Evolutionary conservation across 2,888 invertebrate genomes (phyloP), one percentile per base, ranked within the genome.

Genomic region (Tipula helvola): DNA sequence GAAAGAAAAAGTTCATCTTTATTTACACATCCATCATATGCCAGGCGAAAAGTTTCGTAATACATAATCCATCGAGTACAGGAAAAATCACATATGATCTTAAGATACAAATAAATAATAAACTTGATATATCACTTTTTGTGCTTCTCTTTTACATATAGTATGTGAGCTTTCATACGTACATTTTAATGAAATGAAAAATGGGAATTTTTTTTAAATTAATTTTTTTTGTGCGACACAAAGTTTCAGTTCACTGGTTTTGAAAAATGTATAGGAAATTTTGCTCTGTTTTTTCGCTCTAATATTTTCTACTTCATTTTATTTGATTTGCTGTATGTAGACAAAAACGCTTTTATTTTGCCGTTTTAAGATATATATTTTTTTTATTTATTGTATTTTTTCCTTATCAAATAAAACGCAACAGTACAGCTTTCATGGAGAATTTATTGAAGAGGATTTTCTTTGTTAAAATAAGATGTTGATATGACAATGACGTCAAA

Each of bases 1-100:
- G 28, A 57, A 84, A 86, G 44, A 85, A 71, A 71, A 83, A 84
- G 86, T 83, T 52, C 85, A 85, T 86, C 86, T 86, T 84, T 18
- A 52, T 57, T 87, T 57, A 86, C 47, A 87, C 2, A 18, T 12
- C 28, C 28, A 71, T 71, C 28, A 71, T n/a, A n/a, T 71, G 71
- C 28, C 8, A 71, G 28, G 28, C 71, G 28, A 28, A 10, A 8
- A 28, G 4, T 16, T 57, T 57, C 12, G 1, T 2, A 5, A 28
- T 71, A 71, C 71, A 12, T 71, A 71, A 71, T 71, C 71, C 71
- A 71, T 71, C 16, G 52, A 57, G 16, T 8, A 57, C 7, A 57
- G 16, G 2, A 57, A 57, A 57, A 57, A 57, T 57, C 52, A 57
- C 52, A 83, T 83, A 13, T 83, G 39, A 36, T 83, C 83, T 83